These are phyloP conservation scores for Melanotaenia boesemani DNA, from an alignment of 2,797 vertebrate species.

Conservation along the genomic window DNA sequence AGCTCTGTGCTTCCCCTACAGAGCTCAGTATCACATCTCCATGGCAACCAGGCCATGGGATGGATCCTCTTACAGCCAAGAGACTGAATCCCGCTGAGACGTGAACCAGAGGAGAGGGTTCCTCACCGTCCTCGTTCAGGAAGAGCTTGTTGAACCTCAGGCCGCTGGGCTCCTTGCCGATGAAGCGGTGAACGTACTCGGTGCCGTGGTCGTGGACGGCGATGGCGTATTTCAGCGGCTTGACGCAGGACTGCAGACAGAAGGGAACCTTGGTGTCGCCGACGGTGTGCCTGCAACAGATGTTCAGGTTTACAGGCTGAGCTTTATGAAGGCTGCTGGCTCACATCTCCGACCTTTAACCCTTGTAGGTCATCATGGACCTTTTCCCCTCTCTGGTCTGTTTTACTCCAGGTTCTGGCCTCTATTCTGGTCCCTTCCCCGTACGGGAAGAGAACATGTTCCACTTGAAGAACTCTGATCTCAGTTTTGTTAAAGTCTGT, in stretches of 20 bases:
- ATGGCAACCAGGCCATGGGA: constrained; percentile 40
- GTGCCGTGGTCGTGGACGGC: constrained; percentile 97
- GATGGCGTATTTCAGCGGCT: constrained; percentile 97
- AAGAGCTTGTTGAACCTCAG: constrained; percentile 98
- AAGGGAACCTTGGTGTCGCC: constrained; percentile 99
- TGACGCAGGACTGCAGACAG: constrained; percentile 98
- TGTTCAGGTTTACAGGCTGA: too few species aligned
- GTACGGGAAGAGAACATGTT: too few species aligned
- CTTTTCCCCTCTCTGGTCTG: too few species aligned
- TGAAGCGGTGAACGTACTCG: constrained; percentile 96
- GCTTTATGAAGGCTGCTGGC: too few species aligned
- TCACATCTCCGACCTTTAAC: too few species aligned
- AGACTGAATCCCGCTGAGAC: too few species aligned
- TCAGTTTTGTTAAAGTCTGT: too few species aligned
- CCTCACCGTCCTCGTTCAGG: constrained; percentile 97
- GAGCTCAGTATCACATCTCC: constrained; percentile 1
- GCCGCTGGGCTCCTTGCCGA: constrained; percentile 98
- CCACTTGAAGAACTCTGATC: too few species aligned
- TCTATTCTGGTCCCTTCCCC: too few species aligned
- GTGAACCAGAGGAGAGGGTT: background rate
- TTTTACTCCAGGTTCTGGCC: too few species aligned
- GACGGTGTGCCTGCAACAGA: constrained; percentile 90
- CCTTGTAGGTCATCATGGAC: too few species aligned
- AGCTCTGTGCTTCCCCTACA: too few species aligned
- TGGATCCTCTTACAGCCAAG: constrained; percentile 30